Base-by-base conservation (phyloP, 2,797 vertebrate species). In the Taeniopygia guttata region DNA sequence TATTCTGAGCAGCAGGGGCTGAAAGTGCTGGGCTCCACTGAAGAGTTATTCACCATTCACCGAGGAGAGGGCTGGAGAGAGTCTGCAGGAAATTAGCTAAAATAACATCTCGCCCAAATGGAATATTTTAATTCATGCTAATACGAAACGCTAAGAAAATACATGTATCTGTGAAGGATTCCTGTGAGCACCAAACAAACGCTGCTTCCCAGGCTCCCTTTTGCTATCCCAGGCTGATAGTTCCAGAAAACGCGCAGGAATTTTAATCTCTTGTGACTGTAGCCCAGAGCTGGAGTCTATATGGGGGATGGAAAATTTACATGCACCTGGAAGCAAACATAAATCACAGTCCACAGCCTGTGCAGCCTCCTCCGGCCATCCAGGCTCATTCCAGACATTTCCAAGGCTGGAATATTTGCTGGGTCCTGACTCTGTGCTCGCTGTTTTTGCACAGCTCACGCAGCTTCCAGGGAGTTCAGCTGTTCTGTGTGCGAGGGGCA, bases 1-100 rank as follows among this genome's bases (percentile, higher is more conserved):
- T 89, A 73, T 96, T 93, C 91, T 86, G 26, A 94, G 88, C 72
- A 91, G 91, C 73, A 20, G 86, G 84, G 76, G 89, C 91, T 84
- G 90, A 82, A 81, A 91, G 88, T 26, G 6, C 87, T 34, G 72
- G 54, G 91, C 79, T 89, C 78, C 40, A 87, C 78, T 95, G 94
- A 93, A 69, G 77, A 80, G 89, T 94, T 90, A 92, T 95, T 97
- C 95, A 97, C 90, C 80, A 95, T 96, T 96, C 93, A 94, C 79
- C 13, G 74, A 58, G 55, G 77, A 84, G 81, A 3, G 11, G 90
- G 94, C 85, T 93, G 91, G 83, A 73, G 88, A 58, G 76, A 63
- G 60, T 6, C 92, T 96, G 89, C 64, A 82, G 59, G 76, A 89
- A 90, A 95, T 95, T 63, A 84, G 51, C 83, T 96, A 45, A 85